A percentile compares a stretch with the other conserved stretches of the same genome.
Evolutionary conservation across 2,113 vertebrate species (phyloP).

Genomic region (Crocuta crocuta): DNA sequence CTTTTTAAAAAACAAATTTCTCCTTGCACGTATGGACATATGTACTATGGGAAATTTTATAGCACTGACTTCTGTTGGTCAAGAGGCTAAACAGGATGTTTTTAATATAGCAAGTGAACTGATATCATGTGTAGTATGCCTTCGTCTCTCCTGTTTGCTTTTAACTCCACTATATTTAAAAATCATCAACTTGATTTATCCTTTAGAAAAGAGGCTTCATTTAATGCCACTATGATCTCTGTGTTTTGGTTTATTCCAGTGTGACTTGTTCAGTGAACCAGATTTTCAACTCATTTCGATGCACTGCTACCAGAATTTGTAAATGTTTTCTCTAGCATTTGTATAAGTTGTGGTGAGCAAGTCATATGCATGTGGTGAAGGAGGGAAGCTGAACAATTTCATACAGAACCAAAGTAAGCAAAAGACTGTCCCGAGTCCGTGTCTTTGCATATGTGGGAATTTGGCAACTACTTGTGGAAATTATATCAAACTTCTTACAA

Average conservation of each 20-base stretch:
- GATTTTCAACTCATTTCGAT: constrained; percentile 50
- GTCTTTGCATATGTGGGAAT: constrained; percentile 32
- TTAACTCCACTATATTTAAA: constrained; percentile 41
- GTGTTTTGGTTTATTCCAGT: constrained; percentile 49
- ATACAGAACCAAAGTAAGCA: constrained; percentile 41
- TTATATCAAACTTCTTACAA: constrained; percentile 52
- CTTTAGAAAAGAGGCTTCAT: constrained; percentile 14
- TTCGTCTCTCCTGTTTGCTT: constrained; percentile 51
- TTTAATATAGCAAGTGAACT: constrained; percentile 33
- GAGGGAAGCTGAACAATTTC: constrained; percentile 12
- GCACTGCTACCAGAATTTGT: constrained; percentile 41
- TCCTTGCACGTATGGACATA: neutral
- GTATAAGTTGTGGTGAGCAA: constrained; percentile 23
- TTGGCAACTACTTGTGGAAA: constrained; percentile 46
- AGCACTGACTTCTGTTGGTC: constrained; percentile 9
- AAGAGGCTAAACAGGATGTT: neutral
- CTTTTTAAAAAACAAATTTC: constrained; percentile 37
- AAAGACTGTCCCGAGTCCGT: neutral
- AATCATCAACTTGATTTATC: constrained; percentile 38
- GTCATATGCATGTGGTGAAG: neutral
- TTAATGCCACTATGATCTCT: neutral
- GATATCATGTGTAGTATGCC: neutral
- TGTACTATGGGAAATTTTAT: neutral
- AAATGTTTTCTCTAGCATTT: constrained; percentile 59
- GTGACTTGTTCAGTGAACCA: constrained; percentile 7